These are phyloP conservation scores for Baccha elongata DNA, from an alignment of 2,888 invertebrate species.

Conservation along the genomic window DNA sequence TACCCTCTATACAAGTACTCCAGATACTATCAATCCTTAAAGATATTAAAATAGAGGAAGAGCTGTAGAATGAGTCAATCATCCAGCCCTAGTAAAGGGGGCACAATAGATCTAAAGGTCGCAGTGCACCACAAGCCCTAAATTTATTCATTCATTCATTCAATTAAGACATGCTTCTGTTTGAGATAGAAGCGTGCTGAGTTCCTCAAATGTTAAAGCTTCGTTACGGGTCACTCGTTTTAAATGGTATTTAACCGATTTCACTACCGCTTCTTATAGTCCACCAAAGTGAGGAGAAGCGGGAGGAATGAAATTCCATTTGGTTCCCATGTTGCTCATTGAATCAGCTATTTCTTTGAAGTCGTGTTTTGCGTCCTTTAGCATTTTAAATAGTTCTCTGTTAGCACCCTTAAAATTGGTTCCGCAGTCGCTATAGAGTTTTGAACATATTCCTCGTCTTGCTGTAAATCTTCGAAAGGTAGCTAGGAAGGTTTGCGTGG, in stretches of 20 bases:
- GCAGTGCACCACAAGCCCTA: no score
- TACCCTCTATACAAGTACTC: no score
- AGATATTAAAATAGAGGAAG: no score
- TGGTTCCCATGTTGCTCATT: no score
- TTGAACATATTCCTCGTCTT: slow-evolving; percentile 74
- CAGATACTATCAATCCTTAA: no score
- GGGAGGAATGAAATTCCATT: no score
- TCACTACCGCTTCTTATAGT: slow-evolving; percentile 46
- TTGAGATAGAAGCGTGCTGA: slow-evolving; percentile 53
- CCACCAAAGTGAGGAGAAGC: slow-evolving; percentile 49
- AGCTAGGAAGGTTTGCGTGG: slow-evolving; percentile 74
- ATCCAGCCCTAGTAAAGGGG: no score
- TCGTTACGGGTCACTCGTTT: background rate
- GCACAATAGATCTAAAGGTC: no score
- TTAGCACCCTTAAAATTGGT: slow-evolving; percentile 77
- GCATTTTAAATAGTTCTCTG: background rate
- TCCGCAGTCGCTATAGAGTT: no score
- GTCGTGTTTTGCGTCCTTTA: background rate
- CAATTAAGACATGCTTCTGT: slow-evolving; percentile 65
- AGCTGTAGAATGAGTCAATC: no score
- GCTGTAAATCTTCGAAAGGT: slow-evolving; percentile 23
- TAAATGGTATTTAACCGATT: slow-evolving; percentile 30
- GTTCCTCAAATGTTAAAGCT: slow-evolving; percentile 36
- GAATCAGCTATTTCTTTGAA: slow-evolving; percentile 4
- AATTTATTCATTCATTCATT: no score